phyloP scores from a whole-genome alignment of 2,797 vertebrate species.

The Pristis pectinata region DNA sequence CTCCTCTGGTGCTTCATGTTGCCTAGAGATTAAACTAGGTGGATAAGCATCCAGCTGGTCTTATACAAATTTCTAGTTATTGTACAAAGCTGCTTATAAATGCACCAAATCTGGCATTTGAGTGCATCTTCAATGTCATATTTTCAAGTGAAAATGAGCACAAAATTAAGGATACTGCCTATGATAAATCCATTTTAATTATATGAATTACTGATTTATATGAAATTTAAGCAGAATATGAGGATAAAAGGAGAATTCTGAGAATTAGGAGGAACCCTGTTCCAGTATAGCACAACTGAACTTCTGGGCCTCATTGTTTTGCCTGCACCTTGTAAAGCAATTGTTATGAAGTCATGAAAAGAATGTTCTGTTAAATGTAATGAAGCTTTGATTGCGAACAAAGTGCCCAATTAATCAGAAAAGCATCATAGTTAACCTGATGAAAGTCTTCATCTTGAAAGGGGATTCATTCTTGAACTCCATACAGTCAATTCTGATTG shows the following conservation, averaged over 20 bases:
- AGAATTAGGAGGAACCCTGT: background rate
- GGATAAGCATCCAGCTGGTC: background rate
- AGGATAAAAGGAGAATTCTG: background rate
- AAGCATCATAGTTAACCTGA: background rate
- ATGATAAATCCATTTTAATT: background rate
- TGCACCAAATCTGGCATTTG: background rate
- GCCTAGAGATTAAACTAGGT: background rate
- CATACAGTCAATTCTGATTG: background rate
- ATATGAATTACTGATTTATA: background rate
- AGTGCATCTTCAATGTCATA: background rate
- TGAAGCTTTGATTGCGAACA: slow-evolving; percentile 29
- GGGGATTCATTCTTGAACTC: background rate
- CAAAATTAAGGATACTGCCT: background rate
- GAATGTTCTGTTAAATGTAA: background rate
- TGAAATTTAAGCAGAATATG: background rate
- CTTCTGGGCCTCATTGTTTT: background rate
- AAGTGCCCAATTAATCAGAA: slow-evolving; percentile 19
- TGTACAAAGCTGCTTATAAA: background rate
- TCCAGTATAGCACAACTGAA: background rate
- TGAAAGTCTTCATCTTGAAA: background rate
- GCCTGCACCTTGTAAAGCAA: background rate
- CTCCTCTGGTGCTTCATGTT: background rate
- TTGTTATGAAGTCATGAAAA: background rate
- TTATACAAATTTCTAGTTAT: background rate
- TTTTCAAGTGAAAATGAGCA: background rate